Evolutionary conservation across 2,113 vertebrate genomes (phyloP), one percentile per base, ranked within the genome.

Genomic region (Scomber japonicus): DNA sequence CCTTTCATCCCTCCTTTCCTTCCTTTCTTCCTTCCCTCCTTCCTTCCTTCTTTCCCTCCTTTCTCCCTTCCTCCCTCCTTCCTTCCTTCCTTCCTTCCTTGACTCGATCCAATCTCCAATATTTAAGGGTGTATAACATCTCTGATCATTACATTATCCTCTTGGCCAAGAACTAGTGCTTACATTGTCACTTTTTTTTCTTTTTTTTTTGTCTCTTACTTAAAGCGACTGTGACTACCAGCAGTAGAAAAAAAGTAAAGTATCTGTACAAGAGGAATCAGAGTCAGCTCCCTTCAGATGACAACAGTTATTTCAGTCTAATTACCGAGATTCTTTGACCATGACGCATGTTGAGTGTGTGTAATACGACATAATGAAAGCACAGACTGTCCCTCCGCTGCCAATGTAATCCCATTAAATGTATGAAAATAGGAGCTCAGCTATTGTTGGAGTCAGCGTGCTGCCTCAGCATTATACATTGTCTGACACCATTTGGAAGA

Each of bases 401-500:
- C 87, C 87, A 73, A 21, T 46, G 64, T 69, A 84, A 81, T 89
- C 82, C 75, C 71, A 60, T 84, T 76, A 83, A 89, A 89, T 55
- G 70, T 75, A 83, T 87, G 84, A 85, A 84, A 91, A 91, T 84
- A 87, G 91, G 83, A 89, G 74, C 78, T 71, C 48, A 2, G 83
- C 86, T 84, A 85, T 82, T 80, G 80, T 88, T 73, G 79, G 81
- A 84, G 69, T 67, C 87, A 76, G 80, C 48, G 64, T 91, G 90
- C 88, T 82, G 82, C 81, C 84, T 89, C 91, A 92, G 90, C 87
- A 84, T 27, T 40, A 75, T 72, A 81, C 85, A 59, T 74, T 71
- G 89, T 82, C 89, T 86, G 86, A 90, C 88, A 87, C 82, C 83
- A 71, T 87, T 87, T 86, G 78, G 84, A 85, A 89, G 89, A 88